Evolutionary conservation across 2,797 vertebrate species (phyloP), one percentile per base, ranked within the genome.

Genomic region (Coranthus polyacanthus): DNA sequence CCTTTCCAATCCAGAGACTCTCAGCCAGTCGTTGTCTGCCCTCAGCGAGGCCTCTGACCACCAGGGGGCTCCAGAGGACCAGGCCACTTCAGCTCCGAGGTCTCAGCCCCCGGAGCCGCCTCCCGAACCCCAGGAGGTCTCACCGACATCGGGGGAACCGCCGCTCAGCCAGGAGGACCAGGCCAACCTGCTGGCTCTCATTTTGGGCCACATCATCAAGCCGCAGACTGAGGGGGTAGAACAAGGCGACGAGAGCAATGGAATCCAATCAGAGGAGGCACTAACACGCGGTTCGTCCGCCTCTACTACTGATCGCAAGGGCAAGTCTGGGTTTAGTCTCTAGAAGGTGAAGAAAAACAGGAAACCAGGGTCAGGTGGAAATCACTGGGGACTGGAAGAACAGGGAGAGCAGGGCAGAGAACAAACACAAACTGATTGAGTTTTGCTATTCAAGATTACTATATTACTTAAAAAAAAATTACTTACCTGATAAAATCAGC

Each of bases 201-300:
- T 99, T 78, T 89, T 99, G 88, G 95, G 96, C 86, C 97, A 99
- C 87, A 94, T 99, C 69, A 95, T 99, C 75, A 98, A 99, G 89
- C 94, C 96, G 69, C 96, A 96, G 89, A 72, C 73, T 3, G 95
- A 97, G 80, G 88, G 71, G 38, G 80, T 82, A 13, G 83, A 93
- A 78, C 92, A 89, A 78, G 84, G 89, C 57, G 96, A 97, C 66
- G 96, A 99, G 89, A 98, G 95, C 94, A 98, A 96, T 53, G 96
- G 96, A 78, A 95, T 95, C 89, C 93, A 90, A 34, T 88, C 92
- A 92, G 93, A 97, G 89, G 95, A 97, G 93, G 94, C 92, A 61
- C 71, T 95, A 88, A 88, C 92, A 56, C 83, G 90, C 83, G 91
- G 94, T 79, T 78, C 87, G 43, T 89, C 93, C 22, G 82, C 92